phyloP scores from a whole-genome alignment of 2,113 vertebrate species.

The Anolis carolinensis region DNA sequence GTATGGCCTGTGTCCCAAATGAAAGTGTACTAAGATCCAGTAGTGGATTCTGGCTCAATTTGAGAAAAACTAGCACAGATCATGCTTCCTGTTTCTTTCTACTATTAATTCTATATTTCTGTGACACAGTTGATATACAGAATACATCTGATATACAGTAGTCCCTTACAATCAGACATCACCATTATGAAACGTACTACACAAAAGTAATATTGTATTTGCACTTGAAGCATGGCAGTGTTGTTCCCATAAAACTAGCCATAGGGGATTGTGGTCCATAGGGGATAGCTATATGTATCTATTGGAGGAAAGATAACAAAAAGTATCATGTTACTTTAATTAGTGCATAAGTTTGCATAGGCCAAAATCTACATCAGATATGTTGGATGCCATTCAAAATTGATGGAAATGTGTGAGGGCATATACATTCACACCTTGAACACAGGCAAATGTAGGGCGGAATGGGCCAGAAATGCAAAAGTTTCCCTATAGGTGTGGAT shows the following conservation, averaged over 20 bases:
- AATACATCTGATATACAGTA: constrained; percentile 11
- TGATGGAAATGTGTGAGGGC: neutral
- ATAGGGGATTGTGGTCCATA: too few relatives aligned
- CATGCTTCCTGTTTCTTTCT: neutral
- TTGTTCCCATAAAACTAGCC: neutral
- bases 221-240: neutral
- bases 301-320: neutral
- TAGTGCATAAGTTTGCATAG: neutral
- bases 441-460: too few relatives aligned
- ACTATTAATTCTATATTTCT: constrained; percentile 18
- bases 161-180: neutral
- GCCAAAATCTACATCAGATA: neutral
- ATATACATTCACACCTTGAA: neutral
- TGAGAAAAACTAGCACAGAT: too few relatives aligned
- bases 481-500: neutral
- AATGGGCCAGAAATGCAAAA: neutral
- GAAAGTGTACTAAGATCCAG: too few relatives aligned
- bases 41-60: too few relatives aligned
- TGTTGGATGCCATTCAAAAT: neutral
- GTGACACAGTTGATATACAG: constrained; percentile 1
- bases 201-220: neutral
- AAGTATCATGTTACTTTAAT: neutral
- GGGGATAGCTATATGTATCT: neutral
- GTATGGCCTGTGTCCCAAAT: too few relatives aligned
- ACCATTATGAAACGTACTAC: neutral